Evolutionary conservation across 1,140 invertebrate genomes (phyloP), one percentile per base, ranked within the genome.

Genomic region (Diprion similis): DNA sequence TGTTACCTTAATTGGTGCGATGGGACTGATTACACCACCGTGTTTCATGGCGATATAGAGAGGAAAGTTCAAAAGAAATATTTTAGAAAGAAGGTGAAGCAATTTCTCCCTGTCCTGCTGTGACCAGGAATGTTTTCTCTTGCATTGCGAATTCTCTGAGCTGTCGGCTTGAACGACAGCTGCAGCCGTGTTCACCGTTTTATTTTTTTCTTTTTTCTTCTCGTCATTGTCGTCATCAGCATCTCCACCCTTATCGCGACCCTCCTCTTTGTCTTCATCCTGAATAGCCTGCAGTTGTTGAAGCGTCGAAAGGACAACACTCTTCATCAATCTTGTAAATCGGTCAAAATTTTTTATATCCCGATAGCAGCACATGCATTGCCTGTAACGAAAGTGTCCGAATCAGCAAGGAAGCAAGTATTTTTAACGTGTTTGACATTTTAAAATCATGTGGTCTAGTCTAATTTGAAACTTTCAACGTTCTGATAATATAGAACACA

Each of bases 21-120:
- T 77, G 48, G 85, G 83, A 76, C 85, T 87, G 17, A 87, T 83
- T 47, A 83, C 82, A 73, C 86, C 87, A 64, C 87, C 85, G 84
- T 97, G 95, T 87, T 98, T 98, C 87, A 96, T 96, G 66, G 96
- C 96, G 83, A 97, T 92, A 85, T 98, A 98, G 11, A 97, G 89
- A 19, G 96, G 96, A 88, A 97, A 98, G 86, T 97, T 97, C 72
- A 95, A 89, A 73, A 95, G 87, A 86, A 96, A 96, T 72, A 95
- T 91, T 87, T 95, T 96, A 1, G 94, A 93, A 48, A 95, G 89
- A 71, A 96, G 91, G 79, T 94, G 91, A 77, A 96, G 89, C 10
- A 96, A 85, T 84, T 93, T 93, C 79, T 96, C 94, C 73, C 92
- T 91, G 79, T 96, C 95, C 67, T 93, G 91, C 68, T 94, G 88